Evolutionary conservation across 1,140 invertebrate species (phyloP).

Genomic region (Bombus confusus): DNA sequence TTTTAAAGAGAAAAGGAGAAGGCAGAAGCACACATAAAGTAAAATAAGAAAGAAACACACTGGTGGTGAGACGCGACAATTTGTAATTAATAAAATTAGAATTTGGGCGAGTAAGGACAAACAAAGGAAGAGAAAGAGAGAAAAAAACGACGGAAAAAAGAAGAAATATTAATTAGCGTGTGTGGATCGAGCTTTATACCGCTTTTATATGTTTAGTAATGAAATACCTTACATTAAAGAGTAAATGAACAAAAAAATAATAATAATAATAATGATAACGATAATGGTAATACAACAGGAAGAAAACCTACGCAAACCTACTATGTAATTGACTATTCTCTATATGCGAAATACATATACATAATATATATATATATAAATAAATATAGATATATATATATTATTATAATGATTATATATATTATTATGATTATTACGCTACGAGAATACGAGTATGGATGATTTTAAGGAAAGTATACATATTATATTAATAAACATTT

Average conservation of each 20-base stretch:
- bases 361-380: conserved; percentile 74
- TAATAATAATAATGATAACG: conserved; percentile 41
- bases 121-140: background rate
- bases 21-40: background rate
- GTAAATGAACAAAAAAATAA: conserved; percentile 65
- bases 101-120: conserved; percentile 30
- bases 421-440: conserved; percentile 79
- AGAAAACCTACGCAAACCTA: conserved; percentile 76
- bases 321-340: conserved; percentile 79
- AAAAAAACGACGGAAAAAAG: background rate
- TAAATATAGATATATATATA: conserved; percentile 74
- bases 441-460: conserved; percentile 80
- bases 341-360: conserved; percentile 71
- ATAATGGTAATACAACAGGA: conserved; percentile 48
- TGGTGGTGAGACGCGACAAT: conserved; percentile 63
- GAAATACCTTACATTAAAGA: conserved; percentile 79
- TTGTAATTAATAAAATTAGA: conserved; percentile 58
- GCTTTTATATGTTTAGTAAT: conserved; percentile 82
- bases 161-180: conserved; percentile 72
- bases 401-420: conserved; percentile 77
- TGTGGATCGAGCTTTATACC: conserved; percentile 82
- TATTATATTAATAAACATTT: conserved; percentile 82
- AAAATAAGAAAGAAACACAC: background rate
- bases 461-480: conserved; percentile 83
- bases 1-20: background rate